phyloP scores from a whole-genome alignment of 2,797 vertebrate species.

The Typhlichthys subterraneus region DNA sequence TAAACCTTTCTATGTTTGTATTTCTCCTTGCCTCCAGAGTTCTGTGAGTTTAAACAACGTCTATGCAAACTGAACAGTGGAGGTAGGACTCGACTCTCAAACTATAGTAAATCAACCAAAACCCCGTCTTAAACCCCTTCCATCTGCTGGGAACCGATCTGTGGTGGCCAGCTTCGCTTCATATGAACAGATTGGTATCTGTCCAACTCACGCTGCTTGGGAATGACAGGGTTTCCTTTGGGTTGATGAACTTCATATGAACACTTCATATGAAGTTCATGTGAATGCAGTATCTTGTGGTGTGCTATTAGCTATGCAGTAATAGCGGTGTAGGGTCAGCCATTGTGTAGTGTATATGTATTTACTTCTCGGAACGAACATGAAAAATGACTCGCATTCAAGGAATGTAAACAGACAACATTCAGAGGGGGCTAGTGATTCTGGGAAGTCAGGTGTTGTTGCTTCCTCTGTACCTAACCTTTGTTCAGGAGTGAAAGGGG shows the following conservation, averaged over 20 bases:
- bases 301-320: not conserved
- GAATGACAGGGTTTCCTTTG: too few relatives aligned
- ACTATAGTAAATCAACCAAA: not conserved
- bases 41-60: slow-evolving; percentile 25
- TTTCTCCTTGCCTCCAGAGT: slow-evolving; percentile 24
- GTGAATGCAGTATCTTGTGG: not conserved
- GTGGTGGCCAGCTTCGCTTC: not conserved
- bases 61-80: not conserved
- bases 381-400: not conserved
- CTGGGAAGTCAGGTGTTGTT: slow-evolving; percentile 4
- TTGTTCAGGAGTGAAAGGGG: slow-evolving; percentile 27
- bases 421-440: not conserved
- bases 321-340: not conserved
- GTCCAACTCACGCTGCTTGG: not conserved
- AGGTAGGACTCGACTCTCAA: slow-evolving; percentile 7
- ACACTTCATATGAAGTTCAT: not conserved
- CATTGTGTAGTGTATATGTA: not conserved
- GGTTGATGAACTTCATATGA: too few relatives aligned
- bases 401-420: not conserved
- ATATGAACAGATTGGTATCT: not conserved
- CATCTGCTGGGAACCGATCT: not conserved
- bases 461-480: slow-evolving; percentile 33
- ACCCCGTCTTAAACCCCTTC: not conserved
- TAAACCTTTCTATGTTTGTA: slow-evolving; percentile 13
- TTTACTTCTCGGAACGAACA: not conserved